These are phyloP conservation scores for Drosophila borealis DNA, from an alignment of 2,888 invertebrate species.

Conservation along the genomic window DNA sequence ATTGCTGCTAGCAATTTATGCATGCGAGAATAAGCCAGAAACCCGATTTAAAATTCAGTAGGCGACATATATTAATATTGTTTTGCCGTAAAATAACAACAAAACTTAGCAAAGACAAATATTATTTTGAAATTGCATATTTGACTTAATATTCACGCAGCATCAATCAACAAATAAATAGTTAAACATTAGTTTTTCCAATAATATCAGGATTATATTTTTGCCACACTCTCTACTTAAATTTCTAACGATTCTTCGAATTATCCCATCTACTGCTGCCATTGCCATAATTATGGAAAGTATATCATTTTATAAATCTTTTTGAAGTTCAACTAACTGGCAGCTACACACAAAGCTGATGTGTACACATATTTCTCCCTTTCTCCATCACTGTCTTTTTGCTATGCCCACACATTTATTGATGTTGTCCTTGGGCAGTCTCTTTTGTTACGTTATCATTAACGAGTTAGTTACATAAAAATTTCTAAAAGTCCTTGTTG, in stretches of 20 bases:
- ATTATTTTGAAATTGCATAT: not conserved
- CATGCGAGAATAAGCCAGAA: not conserved
- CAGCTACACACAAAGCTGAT: too few relatives aligned
- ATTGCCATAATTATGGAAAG: not conserved
- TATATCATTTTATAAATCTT: not conserved
- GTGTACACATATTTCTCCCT: not conserved
- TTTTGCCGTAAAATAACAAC: not conserved
- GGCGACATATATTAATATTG: not conserved
- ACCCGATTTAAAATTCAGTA: constrained; percentile 5
- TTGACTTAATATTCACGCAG: not conserved
- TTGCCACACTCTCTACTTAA: too few relatives aligned
- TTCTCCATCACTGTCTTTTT: not conserved
- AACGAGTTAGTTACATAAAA: constrained; percentile 15
- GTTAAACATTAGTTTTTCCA: not conserved
- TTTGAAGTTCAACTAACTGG: not conserved
- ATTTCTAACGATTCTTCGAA: too few relatives aligned
- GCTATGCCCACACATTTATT: not conserved
- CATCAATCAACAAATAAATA: not conserved
- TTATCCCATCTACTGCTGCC: not conserved
- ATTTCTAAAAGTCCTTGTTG: constrained; percentile 25
- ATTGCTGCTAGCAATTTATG: not conserved
- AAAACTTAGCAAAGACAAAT: not conserved
- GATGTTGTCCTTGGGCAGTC: not conserved
- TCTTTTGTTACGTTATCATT: constrained; percentile 3
- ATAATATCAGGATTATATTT: too few relatives aligned